Conservation (phyloP, 2,888 invertebrate genomes). For the Teleogryllus oceanicus region DNA sequence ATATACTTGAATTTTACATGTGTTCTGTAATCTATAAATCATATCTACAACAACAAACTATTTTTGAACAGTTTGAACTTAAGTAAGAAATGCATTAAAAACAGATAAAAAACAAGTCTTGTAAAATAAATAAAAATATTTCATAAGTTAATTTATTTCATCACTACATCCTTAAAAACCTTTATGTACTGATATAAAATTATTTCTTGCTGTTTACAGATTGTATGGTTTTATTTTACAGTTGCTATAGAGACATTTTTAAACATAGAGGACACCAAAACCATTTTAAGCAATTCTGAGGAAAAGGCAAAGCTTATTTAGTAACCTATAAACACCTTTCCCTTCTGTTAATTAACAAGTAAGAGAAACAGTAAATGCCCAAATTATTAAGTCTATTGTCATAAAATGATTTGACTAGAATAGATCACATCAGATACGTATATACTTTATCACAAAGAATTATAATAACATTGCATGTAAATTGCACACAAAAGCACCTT, state of each 20-base stretch:
- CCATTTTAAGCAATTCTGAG: background rate
- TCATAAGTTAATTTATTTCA: too few species aligned
- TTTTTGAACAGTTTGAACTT: too few species aligned
- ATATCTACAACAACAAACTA: too few species aligned
- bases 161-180: too few species aligned
- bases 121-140: too few species aligned
- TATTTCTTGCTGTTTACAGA: background rate
- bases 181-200: too few species aligned
- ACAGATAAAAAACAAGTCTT: too few species aligned
- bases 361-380: background rate
- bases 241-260: conserved; percentile 6
- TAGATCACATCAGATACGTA: conserved; percentile 3
- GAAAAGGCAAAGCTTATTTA: background rate
- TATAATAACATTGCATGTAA: conserved; percentile 10
- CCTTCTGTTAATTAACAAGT: background rate
- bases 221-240: conserved; percentile 20
- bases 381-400: conserved; percentile 4
- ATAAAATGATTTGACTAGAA: background rate
- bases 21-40: too few species aligned
- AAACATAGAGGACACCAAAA: background rate
- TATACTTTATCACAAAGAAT: conserved; percentile 12
- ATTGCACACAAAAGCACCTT: background rate
- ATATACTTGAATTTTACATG: too few species aligned
- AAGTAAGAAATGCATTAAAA: too few species aligned
- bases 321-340: background rate